A percentile compares a stretch with the other conserved stretches of the same genome.
Conservation (phyloP, 2,797 vertebrate species). For the Megaceryle alcyon region DNA sequence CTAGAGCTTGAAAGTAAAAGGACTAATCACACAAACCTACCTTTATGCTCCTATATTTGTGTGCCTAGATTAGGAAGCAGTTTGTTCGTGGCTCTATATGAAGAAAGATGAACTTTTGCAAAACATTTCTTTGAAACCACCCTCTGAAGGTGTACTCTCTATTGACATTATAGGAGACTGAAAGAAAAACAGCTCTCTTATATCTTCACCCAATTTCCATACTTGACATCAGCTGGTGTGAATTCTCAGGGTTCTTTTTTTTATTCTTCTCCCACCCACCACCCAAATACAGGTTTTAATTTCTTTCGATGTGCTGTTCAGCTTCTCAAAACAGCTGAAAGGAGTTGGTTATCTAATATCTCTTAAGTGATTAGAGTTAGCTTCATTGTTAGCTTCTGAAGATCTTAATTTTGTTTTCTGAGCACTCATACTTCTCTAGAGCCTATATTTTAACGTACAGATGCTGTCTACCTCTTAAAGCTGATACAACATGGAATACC, state of each 20-base stretch:
- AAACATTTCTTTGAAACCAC: not conserved
- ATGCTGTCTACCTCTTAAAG: not conserved
- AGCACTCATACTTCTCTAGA: not conserved
- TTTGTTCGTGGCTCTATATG: fast-evolving
- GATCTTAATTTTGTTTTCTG: not conserved
- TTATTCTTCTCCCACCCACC: fast-evolving
- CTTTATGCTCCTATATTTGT: not conserved
- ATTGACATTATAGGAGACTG: fast-evolving
- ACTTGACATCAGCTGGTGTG: not conserved
- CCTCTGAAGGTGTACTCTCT: not conserved
- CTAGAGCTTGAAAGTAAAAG: not conserved
- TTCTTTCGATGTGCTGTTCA: not conserved
- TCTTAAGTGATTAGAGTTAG: not conserved
- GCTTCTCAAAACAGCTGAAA: not conserved
- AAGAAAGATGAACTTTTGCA: not conserved
- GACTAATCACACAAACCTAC: not conserved
- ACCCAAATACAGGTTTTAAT: fast-evolving
- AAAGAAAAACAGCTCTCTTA: not conserved
- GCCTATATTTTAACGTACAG: not conserved
- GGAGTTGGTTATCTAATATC: not conserved
- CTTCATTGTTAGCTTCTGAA: not conserved
- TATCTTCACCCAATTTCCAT: not conserved
- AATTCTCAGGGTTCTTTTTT: not conserved
- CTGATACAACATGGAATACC: not conserved
- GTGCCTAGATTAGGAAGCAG: not conserved